phyloP scores from a whole-genome alignment of 1,140 invertebrate genomes.

The Drosophila bifasciata region DNA sequence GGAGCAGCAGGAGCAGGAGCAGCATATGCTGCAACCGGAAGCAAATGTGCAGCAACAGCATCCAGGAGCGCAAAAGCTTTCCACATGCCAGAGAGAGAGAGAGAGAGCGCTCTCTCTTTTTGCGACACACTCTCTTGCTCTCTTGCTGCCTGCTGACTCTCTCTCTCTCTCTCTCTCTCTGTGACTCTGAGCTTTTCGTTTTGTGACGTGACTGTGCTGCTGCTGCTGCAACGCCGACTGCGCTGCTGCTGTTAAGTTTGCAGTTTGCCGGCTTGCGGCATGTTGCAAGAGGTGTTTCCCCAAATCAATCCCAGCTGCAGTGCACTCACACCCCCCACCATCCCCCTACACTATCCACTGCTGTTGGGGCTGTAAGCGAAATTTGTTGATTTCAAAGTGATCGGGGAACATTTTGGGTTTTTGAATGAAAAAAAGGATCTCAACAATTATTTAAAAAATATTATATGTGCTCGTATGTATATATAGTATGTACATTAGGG shows the following conservation, averaged over 20 bases:
- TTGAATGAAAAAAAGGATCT: too few species aligned
- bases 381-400: too few species aligned
- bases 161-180: constrained; percentile 1
- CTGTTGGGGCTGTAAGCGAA: too few species aligned
- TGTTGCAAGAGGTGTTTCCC: constrained; percentile 43
- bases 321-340: not conserved
- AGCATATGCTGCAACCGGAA: constrained; percentile 68
- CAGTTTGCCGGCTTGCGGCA: constrained; percentile 55
- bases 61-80: constrained; percentile 35
- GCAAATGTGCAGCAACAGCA: constrained; percentile 56
- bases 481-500: too few species aligned
- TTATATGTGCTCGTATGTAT: too few species aligned
- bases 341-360: not conserved
- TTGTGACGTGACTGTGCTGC: constrained; percentile 1
- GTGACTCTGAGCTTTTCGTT: too few species aligned
- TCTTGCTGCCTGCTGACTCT: not conserved
- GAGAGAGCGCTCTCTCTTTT: constrained; percentile 10
- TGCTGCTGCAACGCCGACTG: constrained; percentile 5
- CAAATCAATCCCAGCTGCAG: constrained; percentile 32
- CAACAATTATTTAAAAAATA: too few species aligned
- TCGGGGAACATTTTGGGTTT: too few species aligned
- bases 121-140: constrained; percentile 2
- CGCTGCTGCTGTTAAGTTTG: constrained; percentile 32
- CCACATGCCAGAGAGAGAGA: constrained; percentile 2
- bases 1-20: constrained; percentile 30